These are phyloP conservation scores for Popillia japonica DNA, from an alignment of 1,140 invertebrate species.

Conservation along the genomic window DNA sequence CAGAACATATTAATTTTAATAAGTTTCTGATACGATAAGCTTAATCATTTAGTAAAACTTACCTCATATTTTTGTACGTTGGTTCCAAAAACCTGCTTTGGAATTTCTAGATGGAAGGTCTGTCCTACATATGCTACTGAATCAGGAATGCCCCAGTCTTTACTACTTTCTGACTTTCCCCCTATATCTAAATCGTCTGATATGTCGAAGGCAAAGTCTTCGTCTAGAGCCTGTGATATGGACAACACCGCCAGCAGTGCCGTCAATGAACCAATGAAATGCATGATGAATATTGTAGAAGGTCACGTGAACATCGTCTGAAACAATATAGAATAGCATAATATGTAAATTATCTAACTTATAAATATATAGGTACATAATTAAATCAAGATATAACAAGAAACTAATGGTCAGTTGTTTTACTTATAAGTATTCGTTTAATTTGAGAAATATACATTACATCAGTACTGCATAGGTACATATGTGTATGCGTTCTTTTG, in stretches of 20 bases:
- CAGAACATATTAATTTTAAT: no score
- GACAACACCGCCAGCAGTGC: constrained; percentile 41
- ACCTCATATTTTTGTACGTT: constrained; percentile 59
- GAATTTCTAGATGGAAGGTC: constrained; percentile 59
- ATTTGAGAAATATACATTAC: no score
- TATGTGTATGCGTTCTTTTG: no score
- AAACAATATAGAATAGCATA: constrained; percentile 21
- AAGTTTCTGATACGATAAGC: no score
- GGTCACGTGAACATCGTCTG: constrained; percentile 43
- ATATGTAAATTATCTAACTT: no score
- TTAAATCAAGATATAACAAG: no score
- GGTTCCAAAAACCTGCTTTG: constrained; percentile 59
- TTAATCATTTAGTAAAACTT: constrained; percentile 37
- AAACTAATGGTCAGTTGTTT: no score
- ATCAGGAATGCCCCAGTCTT: constrained; percentile 58
- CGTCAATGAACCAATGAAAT: constrained; percentile 26
- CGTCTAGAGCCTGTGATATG: constrained; percentile 42
- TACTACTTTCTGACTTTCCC: constrained; percentile 41
- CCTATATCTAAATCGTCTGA: constrained; percentile 48
- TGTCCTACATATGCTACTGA: constrained; percentile 55
- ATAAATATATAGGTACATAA: no score
- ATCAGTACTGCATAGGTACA: no score
- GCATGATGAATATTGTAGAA: constrained; percentile 26
- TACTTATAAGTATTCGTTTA: no score
- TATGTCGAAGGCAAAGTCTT: constrained; percentile 51